phyloP scores from a whole-genome alignment of 1,140 invertebrate species.

The Muscidifurax raptorellus region DNA sequence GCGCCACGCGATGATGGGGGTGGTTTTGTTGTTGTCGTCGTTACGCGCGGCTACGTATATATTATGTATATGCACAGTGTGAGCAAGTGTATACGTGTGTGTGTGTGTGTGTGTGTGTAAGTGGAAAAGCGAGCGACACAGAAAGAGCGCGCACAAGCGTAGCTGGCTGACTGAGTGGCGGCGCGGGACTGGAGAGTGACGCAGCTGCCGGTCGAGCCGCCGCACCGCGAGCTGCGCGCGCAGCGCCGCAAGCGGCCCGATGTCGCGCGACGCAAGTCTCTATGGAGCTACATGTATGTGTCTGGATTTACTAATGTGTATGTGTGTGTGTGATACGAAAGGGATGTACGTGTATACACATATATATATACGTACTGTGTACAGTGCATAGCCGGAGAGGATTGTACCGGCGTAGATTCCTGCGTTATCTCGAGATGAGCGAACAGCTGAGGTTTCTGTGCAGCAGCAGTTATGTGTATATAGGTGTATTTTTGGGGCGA shows the following conservation, averaged over 20 bases:
- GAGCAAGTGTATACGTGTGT: not conserved
- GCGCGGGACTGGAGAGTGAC: conserved; percentile 23
- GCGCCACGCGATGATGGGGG: not conserved
- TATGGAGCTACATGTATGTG: not conserved
- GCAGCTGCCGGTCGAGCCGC: conserved; percentile 18
- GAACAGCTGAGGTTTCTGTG: not conserved
- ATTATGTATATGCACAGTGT: not conserved
- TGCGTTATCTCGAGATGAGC: not conserved
- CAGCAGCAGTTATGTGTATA: not conserved
- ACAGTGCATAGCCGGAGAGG: not conserved
- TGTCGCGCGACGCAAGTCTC: not conserved
- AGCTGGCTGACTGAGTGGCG: conserved; percentile 46
- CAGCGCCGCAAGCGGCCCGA: not conserved
- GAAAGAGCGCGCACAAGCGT: conserved; percentile 20
- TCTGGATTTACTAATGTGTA: too few relatives aligned
- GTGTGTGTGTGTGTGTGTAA: not conserved
- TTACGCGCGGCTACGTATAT: not conserved
- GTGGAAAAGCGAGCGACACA: not conserved
- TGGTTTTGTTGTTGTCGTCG: not conserved
- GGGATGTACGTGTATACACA: not conserved
- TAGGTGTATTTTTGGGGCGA: not conserved
- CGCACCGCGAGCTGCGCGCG: not conserved
- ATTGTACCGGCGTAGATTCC: not conserved
- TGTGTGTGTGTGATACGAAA: not conserved
- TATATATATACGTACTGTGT: not conserved